A percentile compares a stretch with the other conserved stretches of the same genome.
Conservation (phyloP, 2,888 invertebrate species). For the Lepidochrysops patricia region DNA sequence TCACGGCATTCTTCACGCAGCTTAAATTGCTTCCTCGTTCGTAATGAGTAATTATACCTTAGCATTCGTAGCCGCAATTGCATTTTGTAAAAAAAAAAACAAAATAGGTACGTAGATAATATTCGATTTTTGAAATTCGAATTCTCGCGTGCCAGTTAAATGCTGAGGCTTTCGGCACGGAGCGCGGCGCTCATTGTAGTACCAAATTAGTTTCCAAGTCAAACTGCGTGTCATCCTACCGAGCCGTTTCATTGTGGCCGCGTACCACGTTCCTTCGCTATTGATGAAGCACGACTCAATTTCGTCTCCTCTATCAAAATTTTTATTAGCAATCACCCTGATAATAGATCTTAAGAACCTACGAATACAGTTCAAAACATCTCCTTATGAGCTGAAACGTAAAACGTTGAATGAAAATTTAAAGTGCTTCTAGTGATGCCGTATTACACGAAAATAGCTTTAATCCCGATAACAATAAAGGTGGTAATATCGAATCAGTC, state of each 20-base stretch:
- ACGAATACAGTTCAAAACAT: slow-evolving; percentile 56
- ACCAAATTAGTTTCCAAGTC: slow-evolving; percentile 70
- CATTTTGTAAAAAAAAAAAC: not conserved
- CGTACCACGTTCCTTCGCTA: slow-evolving; percentile 62
- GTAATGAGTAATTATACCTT: slow-evolving; percentile 31
- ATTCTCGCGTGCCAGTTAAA: slow-evolving; percentile 49
- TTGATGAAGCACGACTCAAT: slow-evolving; percentile 50
- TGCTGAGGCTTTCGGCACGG: slow-evolving; percentile 59
- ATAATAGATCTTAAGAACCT: slow-evolving; percentile 41
- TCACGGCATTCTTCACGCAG: slow-evolving; percentile 61
- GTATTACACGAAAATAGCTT: slow-evolving; percentile 40
- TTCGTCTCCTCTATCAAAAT: slow-evolving; percentile 39
- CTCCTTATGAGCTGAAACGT: slow-evolving; percentile 35
- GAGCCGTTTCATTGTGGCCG: slow-evolving; percentile 67
- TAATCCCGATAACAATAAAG: slow-evolving; percentile 37
- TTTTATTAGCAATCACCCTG: slow-evolving; percentile 30
- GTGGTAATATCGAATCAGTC: slow-evolving; percentile 29
- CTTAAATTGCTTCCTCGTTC: slow-evolving; percentile 51
- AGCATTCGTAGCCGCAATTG: slow-evolving; percentile 12
- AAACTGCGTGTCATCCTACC: slow-evolving; percentile 66
- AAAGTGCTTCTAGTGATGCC: slow-evolving; percentile 41
- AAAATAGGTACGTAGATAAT: not conserved
- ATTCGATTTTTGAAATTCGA: slow-evolving; percentile 6
- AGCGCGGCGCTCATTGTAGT: slow-evolving; percentile 67
- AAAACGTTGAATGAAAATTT: slow-evolving; percentile 32